phyloP scores from a whole-genome alignment of 2,888 invertebrate genomes.

The Ptilodon capucinus region DNA sequence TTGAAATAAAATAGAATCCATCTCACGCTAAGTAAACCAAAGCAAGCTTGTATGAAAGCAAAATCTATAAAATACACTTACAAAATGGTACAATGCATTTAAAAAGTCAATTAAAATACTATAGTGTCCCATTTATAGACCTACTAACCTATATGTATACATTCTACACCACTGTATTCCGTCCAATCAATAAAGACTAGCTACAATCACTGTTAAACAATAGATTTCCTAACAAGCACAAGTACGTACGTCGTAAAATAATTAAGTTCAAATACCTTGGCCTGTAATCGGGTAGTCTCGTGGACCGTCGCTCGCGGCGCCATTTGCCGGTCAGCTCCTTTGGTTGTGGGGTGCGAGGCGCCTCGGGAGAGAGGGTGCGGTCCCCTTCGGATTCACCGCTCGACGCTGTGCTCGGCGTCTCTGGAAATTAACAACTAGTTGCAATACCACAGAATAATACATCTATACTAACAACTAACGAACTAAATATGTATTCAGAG shows the following conservation, averaged over 20 bases:
- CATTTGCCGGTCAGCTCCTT: constrained; percentile 88
- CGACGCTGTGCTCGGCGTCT: constrained; percentile 76
- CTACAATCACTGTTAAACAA: neutral
- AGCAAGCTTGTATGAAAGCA: no score
- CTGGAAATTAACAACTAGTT: constrained; percentile 47
- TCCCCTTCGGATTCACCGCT: constrained; percentile 77
- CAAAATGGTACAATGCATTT: no score
- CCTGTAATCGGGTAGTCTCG: constrained; percentile 73
- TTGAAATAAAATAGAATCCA: no score
- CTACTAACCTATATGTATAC: no score
- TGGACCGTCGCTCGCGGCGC: constrained; percentile 86
- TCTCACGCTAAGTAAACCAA: no score
- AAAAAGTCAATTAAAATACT: no score
- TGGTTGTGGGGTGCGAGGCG: constrained; percentile 60
- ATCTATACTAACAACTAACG: neutral
- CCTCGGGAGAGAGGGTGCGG: constrained; percentile 69
- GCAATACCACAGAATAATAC: no score
- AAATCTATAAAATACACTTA: no score
- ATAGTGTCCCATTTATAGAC: no score
- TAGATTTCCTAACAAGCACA: neutral
- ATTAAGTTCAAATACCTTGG: constrained; percentile 53
- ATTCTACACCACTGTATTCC: no score
- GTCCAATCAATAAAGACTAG: neutral
- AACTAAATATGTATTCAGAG: neutral
- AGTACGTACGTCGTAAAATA: neutral